Evolutionary conservation across 2,797 vertebrate species (phyloP).

Genomic region (Prunella strophiata): DNA sequence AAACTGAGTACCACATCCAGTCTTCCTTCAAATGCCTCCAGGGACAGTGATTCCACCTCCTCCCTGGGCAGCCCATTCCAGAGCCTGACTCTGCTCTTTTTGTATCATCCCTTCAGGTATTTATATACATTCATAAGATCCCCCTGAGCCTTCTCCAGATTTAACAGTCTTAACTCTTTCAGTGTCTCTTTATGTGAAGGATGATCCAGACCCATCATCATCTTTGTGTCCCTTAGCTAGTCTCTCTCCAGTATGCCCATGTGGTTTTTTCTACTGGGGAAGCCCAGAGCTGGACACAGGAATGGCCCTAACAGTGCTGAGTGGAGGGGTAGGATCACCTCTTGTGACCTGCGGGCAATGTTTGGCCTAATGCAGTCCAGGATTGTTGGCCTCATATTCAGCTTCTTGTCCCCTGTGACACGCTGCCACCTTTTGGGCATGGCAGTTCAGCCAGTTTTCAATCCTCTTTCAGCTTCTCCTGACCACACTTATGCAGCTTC

Average conservation of each 20-base stretch:
- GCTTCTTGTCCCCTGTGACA: neutral
- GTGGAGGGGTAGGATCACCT: too few relatives aligned
- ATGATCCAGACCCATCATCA: neutral
- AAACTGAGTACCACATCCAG: neutral
- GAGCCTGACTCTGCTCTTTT: neutral
- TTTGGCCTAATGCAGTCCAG: neutral
- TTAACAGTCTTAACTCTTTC: neutral
- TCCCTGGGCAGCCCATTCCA: neutral
- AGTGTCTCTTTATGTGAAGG: neutral
- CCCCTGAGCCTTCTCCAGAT: neutral
- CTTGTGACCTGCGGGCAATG: accelerated
- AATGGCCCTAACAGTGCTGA: neutral
- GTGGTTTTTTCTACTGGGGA: neutral
- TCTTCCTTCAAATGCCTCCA: neutral
- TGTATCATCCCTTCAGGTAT: neutral
- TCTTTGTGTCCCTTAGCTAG: neutral
- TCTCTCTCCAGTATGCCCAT: neutral
- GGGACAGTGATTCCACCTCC: neutral
- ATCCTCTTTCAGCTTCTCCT: neutral
- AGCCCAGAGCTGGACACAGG: neutral
- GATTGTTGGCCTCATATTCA: neutral
- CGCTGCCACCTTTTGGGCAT: neutral
- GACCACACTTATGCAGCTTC: neutral
- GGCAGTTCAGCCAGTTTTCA: neutral
- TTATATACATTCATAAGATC: neutral